These are phyloP conservation scores for Drosophila mimetica DNA, from an alignment of 2,888 invertebrate species.

Conservation along the genomic window DNA sequence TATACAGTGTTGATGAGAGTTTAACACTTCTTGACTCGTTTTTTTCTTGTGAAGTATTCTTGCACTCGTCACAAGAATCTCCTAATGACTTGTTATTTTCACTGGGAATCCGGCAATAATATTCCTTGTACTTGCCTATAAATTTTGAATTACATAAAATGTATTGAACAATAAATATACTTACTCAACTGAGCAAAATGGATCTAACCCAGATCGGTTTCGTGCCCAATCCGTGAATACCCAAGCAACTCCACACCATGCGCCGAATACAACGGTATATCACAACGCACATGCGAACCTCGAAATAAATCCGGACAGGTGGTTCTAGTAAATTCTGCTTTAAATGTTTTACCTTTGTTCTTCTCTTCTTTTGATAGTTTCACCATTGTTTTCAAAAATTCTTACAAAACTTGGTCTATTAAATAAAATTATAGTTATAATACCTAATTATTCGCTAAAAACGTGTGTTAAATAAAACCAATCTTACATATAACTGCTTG, in stretches of 20 bases:
- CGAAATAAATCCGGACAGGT: constrained; percentile 85
- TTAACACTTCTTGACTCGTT: constrained; percentile 76
- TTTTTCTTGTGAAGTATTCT: constrained; percentile 75
- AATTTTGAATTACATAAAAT: too few species aligned
- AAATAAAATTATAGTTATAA: too few species aligned
- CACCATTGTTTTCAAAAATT: constrained; percentile 83
- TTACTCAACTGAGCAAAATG: constrained; percentile 84
- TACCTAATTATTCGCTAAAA: too few species aligned
- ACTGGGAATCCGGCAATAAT: constrained; percentile 82
- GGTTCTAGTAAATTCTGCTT: constrained; percentile 87
- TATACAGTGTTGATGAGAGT: constrained; percentile 79
- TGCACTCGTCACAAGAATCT: constrained; percentile 82
- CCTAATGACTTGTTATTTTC: constrained; percentile 85
- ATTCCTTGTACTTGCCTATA: constrained; percentile 79
- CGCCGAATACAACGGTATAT: constrained; percentile 85
- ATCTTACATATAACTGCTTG: constrained; percentile 81
- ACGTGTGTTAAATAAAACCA: background rate
- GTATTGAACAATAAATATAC: background rate
- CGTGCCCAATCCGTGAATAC: constrained; percentile 92
- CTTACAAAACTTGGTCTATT: constrained; percentile 85
- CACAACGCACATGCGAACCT: constrained; percentile 84
- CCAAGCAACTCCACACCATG: constrained; percentile 92
- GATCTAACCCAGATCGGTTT: constrained; percentile 87
- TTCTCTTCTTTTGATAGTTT: constrained; percentile 55
- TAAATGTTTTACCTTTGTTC: constrained; percentile 79